Evolutionary conservation across 1,140 invertebrate species (phyloP).

Genomic region (Amyelois transitella): DNA sequence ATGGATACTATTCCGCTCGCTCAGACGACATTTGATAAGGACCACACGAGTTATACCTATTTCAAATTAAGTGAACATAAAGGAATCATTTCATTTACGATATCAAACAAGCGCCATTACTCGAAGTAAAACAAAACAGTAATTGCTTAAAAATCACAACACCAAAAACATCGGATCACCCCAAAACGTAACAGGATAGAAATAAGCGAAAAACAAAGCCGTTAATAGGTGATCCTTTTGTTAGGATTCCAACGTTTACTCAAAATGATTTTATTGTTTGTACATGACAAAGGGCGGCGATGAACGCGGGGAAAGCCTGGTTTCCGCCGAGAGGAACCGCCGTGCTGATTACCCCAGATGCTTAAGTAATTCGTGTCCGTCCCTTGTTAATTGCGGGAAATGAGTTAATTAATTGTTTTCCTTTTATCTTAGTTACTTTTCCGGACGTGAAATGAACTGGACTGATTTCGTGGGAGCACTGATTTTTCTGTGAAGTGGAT

Average conservation of each 20-base stretch:
- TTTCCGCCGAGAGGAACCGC: constrained; percentile 24
- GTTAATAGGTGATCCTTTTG: neutral
- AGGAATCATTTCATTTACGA: too few species aligned
- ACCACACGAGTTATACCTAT: too few species aligned
- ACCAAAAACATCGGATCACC: neutral
- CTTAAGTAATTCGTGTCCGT: constrained; percentile 55
- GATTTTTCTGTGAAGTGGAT: constrained; percentile 2
- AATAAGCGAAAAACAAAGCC: neutral
- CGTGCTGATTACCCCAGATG: constrained; percentile 51
- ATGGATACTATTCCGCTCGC: too few species aligned
- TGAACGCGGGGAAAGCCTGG: constrained; percentile 30
- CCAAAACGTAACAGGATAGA: neutral
- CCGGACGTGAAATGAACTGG: neutral
- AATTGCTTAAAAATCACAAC: neutral
- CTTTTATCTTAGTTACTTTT: constrained; percentile 48
- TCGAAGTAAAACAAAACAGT: neutral
- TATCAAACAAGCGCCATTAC: neutral
- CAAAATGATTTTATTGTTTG: neutral
- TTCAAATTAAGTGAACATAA: too few species aligned
- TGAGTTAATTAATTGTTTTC: constrained; percentile 66
- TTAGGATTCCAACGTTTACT: neutral
- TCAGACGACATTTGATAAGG: too few species aligned
- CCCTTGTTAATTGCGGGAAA: constrained; percentile 62
- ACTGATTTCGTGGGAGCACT: neutral
- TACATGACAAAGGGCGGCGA: constrained; percentile 7